Conservation (phyloP, 2,797 vertebrate genomes). For the Oreochromis grahami region DNA sequence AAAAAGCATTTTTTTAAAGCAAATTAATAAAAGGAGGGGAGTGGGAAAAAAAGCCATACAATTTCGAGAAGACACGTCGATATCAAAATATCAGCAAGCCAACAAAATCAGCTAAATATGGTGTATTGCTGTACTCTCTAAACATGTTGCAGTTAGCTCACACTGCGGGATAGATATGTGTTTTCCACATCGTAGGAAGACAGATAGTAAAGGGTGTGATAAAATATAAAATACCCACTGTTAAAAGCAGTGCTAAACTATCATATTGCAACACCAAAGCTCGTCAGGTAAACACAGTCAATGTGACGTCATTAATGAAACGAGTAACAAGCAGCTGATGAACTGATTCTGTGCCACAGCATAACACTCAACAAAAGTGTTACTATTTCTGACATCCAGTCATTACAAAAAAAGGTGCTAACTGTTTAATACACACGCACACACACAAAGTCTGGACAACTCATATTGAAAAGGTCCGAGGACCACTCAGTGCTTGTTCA, state of each 20-base stretch:
- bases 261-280: conserved; percentile 77
- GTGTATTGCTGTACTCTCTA: conserved; percentile 81
- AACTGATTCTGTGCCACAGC: conserved; percentile 67
- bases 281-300: conserved; percentile 72
- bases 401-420: conserved; percentile 67
- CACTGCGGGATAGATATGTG: conserved; percentile 76
- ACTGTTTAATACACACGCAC: conserved; percentile 43
- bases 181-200: conserved; percentile 80
- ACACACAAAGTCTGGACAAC: conserved; percentile 51
- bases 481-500: conserved; percentile 68
- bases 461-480: conserved; percentile 51
- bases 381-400: conserved; percentile 58
- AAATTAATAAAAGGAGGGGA: conserved; percentile 63
- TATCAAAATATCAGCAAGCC: conserved; percentile 76
- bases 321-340: conserved; percentile 65
- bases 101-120: conserved; percentile 76
- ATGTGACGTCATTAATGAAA: conserved; percentile 67
- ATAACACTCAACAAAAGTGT: conserved; percentile 55
- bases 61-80: conserved; percentile 68
- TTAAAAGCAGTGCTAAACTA: conserved; percentile 77
- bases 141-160: conserved; percentile 72
- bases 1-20: conserved; percentile 64
- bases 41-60: conserved; percentile 62
- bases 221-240: conserved; percentile 77
- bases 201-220: conserved; percentile 77